These are phyloP conservation scores for Lasioglossum vierecki DNA, from an alignment of 2,888 invertebrate genomes.

Conservation along the genomic window DNA sequence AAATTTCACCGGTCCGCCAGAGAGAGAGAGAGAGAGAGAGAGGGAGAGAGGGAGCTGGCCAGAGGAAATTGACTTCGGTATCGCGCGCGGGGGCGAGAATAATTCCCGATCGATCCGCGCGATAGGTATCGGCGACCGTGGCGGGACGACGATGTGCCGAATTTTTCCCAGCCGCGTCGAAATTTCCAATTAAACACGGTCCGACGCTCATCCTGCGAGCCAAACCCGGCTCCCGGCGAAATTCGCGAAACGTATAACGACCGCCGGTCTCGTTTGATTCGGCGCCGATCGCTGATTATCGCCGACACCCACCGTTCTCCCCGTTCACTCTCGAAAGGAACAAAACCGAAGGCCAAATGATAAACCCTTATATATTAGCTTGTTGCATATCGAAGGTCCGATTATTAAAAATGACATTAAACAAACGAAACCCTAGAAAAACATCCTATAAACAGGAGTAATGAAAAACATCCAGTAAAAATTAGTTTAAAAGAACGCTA, in stretches of 20 bases:
- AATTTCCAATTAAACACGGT: conserved; percentile 57
- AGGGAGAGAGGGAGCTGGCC: not conserved
- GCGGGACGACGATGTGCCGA: conserved; percentile 22
- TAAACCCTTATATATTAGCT: not conserved
- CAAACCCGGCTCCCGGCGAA: not conserved
- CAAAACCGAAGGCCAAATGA: not conserved
- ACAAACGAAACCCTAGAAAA: no score
- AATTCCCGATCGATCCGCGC: conserved; percentile 46
- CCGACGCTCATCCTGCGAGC: conserved; percentile 12
- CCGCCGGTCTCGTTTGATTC: conserved; percentile 1
- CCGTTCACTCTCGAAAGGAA: not conserved
- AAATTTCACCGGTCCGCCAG: conserved; percentile 28
- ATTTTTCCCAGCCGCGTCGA: conserved; percentile 38
- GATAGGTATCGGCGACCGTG: conserved; percentile 1
- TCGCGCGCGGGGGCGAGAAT: conserved; percentile 22
- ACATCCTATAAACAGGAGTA: no score
- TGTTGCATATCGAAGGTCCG: no score
- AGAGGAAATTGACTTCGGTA: conserved; percentile 37
- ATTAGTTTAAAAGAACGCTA: no score
- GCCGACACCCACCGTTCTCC: not conserved
- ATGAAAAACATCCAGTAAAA: no score
- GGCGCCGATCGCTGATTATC: not conserved
- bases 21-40: not conserved
- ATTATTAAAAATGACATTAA: no score
- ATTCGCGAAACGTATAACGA: conserved; percentile 6